Evolutionary conservation across 2,797 vertebrate genomes (phyloP).

Genomic region (Microchirus variegatus): DNA sequence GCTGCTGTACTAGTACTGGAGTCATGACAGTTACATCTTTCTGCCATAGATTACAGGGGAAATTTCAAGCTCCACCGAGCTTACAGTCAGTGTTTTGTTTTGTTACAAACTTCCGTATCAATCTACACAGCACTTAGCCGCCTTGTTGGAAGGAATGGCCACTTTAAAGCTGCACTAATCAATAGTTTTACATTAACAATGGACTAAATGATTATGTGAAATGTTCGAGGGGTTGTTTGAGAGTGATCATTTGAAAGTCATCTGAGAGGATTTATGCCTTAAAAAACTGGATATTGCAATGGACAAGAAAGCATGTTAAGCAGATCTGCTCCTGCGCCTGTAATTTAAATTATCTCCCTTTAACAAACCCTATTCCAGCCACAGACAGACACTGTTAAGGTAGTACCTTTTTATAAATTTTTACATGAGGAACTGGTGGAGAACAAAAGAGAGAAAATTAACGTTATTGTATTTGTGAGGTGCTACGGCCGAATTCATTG

Average conservation of each 20-base stretch:
- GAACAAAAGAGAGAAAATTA: no score
- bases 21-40: slow-evolving; percentile 2
- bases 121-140: slow-evolving; percentile 3
- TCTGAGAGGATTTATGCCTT: no score
- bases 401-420: background rate
- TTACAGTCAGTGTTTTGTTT: slow-evolving; percentile 5
- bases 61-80: slow-evolving; percentile 7
- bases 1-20: slow-evolving; percentile 24
- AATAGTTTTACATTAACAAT: background rate
- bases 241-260: background rate
- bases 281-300: no score
- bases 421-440: background rate
- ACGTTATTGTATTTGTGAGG: no score
- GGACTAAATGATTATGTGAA: background rate
- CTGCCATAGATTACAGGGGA: slow-evolving; percentile 1
- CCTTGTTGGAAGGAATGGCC: background rate
- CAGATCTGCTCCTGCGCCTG: background rate
- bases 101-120: background rate
- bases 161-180: background rate
- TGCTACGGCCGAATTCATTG: no score
- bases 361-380: background rate
- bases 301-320: no score
- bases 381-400: no score
- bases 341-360: background rate
- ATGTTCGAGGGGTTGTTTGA: background rate